Base-by-base conservation (phyloP, 2,797 vertebrate genomes). In the Enteromius paludinosus region DNA sequence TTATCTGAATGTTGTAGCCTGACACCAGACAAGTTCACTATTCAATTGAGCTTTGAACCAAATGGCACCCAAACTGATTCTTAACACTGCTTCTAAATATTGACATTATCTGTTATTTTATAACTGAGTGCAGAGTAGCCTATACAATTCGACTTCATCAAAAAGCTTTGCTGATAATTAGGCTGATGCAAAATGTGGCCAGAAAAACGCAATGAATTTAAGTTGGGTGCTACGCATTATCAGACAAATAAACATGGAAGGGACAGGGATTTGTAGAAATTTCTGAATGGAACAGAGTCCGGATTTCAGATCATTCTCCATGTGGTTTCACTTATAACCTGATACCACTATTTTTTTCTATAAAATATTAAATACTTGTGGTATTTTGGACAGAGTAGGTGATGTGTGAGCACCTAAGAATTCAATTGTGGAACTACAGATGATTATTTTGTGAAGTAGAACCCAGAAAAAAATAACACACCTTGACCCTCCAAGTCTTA, bases 21-120 rank as follows among this genome's bases (percentile, higher is more conserved):
- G 62, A 38, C 62, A 78, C 14, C 62, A 66, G 11, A 65, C 14
- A 35, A n/a, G 56, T 77, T 77, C 41, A 35, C 41, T 18, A 17
- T 66, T 25, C 15, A 23, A 25, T 79, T 79, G n/a, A 68, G 65
- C 49, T 43, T 79, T 45, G 49, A 68, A 68, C 33, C 49, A 56
- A 64, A 70, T 49, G 18, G 4, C 30, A 69, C 23, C 23, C 12
- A 78, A 52, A 52, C 6, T 5, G 47, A 43, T 69, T 79, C 23
- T 20, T 49, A 68, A n/a, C 4, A 35, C 11, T 49, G 43, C 28
- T 49, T 54, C 45, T 20, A 54, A 3, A 79, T 43, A 14, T 35
- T 3, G 30, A 78, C 43, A 65, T 77, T 33, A 11, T 20, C 25
- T 18, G 18, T 52, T 18, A 11, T 20, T 33, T 17, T 49, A 28